Percentiles rank a stretch among this genome's conserved stretches.
These are phyloP conservation scores for Cyprinodon diabolis DNA, from an alignment of 2,797 vertebrate species.

Conservation along the genomic window DNA sequence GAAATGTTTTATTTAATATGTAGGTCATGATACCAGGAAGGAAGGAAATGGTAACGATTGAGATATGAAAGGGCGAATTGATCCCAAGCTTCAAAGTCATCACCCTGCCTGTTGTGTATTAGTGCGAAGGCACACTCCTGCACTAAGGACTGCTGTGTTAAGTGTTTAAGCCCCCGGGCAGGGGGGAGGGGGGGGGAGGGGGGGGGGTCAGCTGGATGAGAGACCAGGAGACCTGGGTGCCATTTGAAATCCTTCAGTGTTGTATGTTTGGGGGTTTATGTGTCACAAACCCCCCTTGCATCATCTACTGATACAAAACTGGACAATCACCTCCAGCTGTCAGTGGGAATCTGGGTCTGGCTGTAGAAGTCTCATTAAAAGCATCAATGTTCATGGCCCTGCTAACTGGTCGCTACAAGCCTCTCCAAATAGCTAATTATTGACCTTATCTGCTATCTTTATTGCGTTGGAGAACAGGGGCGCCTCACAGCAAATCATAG, in stretches of 20 bases:
- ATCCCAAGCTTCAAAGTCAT: not conserved
- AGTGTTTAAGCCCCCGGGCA: conserved; percentile 53
- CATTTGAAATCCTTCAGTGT: conserved; percentile 53
- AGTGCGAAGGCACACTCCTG: conserved; percentile 57
- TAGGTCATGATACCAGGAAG: not conserved
- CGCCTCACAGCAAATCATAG: conserved; percentile 9
- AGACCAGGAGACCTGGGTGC: conserved; percentile 55
- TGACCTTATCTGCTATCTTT: conserved; percentile 38
- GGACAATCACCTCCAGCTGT: conserved; percentile 18
- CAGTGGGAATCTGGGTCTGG: not conserved
- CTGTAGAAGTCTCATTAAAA: not conserved
- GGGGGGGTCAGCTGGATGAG: conserved; percentile 51
- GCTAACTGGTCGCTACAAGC: not conserved
- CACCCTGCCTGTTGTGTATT: conserved; percentile 23
- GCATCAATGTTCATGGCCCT: not conserved
- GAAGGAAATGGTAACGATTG: not conserved
- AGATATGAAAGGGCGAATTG: not conserved
- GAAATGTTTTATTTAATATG: not conserved
- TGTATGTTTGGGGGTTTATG: conserved; percentile 61
- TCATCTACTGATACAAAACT: conserved; percentile 19
- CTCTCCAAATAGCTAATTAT: conserved; percentile 52
- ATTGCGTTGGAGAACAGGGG: conserved; percentile 19
- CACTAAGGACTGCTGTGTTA: conserved; percentile 48
- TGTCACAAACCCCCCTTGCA: conserved; percentile 67
- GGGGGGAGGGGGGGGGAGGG: not conserved